Evolutionary conservation across 2,888 invertebrate species (phyloP), one percentile per base, ranked within the genome.

Genomic region (Mycalesis mineus): DNA sequence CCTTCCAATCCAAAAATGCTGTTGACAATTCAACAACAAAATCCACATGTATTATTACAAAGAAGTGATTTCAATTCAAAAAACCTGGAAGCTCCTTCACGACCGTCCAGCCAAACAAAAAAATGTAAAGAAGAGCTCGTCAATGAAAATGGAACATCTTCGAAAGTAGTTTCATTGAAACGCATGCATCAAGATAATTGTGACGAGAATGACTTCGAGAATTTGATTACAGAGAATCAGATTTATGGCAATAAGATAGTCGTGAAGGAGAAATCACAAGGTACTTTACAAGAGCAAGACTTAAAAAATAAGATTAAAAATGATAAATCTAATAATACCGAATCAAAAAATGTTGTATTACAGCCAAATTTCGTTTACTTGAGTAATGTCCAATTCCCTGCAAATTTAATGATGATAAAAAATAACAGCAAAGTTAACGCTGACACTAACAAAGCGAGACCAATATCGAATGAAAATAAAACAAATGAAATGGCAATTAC

Each of bases 171-270:
- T 9, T 82, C 90, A 41, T 71, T 90, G 49, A 90, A 90, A 72
- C 74, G 88, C 44, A 73, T 87, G 61, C 89, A 88, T 64, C 89
- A 90, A 61, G 89, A 89, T 52, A 85, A 87, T 66, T 83, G 82
- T 64, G 90, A 90, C 66, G 89, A 90, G 70, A 88, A 90, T 59
- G 91, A 91, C 71, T 91, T 91, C 69, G 91, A 91, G 68, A 91
- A 91, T 74, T 78, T 91, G 66, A 91, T 91, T 44, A 90, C 90
- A 28, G 90, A 90, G 72, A 91, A 91, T 75, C 90, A 91, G 78
- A 91, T 91, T 61, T 90, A 90, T 69, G 90, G 90, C 65, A 89
- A 90, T 66, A 90, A 90, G 77, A 90, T 90, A 78, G 89, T 90
- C 78, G 88, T 91, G 78, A 91, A 90, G 84, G 89, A 90, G 82